Evolutionary conservation across 2,113 vertebrate genomes (phyloP).

Genomic region (Cebus imitator): DNA sequence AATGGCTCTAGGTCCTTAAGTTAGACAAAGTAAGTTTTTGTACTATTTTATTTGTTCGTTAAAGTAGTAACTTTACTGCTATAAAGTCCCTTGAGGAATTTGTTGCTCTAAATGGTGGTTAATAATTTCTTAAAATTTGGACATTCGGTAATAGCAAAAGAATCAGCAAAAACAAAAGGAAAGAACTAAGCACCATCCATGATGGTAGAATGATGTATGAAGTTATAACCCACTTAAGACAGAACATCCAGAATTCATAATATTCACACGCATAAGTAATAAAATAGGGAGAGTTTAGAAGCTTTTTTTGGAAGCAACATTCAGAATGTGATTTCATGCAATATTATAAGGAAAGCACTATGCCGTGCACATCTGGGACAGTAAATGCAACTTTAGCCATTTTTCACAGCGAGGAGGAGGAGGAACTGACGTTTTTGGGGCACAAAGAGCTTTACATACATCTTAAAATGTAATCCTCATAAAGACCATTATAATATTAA

Average conservation of each 20-base stretch:
- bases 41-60: constrained; percentile 62
- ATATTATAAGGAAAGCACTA: not conserved
- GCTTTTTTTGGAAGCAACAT: not conserved
- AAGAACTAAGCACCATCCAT: not conserved
- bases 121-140: constrained; percentile 46
- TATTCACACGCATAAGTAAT: not conserved
- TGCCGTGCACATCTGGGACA: not conserved
- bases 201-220: not conserved
- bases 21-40: constrained; percentile 26
- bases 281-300: not conserved
- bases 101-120: constrained; percentile 47
- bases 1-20: constrained; percentile 13
- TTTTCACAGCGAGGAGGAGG: not conserved
- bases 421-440: not conserved
- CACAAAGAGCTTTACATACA: not conserved
- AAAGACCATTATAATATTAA: not conserved
- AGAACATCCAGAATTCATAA: not conserved
- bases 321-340: not conserved
- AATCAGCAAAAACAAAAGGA: not conserved
- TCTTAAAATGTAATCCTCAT: constrained; percentile 25
- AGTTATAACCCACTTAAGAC: not conserved
- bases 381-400: not conserved
- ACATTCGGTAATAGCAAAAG: constrained; percentile 4
- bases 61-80: constrained; percentile 57
- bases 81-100: constrained; percentile 18